These are phyloP conservation scores for Argynnis bischoffii DNA, from an alignment of 2,888 invertebrate species.

Conservation along the genomic window DNA sequence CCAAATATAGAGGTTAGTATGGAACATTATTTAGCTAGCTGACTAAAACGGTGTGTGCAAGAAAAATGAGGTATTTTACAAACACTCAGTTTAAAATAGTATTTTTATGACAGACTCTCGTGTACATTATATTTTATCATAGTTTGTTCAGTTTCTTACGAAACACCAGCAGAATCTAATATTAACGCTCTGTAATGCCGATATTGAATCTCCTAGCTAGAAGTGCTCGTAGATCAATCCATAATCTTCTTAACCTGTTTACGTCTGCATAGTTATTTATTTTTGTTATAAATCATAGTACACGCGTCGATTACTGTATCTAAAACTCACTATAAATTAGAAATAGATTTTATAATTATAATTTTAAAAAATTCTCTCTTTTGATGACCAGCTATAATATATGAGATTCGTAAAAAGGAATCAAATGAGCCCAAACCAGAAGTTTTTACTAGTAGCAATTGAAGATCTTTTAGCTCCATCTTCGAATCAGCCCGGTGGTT, in stretches of 20 bases:
- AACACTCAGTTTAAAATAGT: background rate
- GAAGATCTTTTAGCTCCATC: too few relatives aligned
- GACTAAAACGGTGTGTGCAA: background rate
- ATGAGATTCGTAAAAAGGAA: too few relatives aligned
- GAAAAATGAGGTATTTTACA: background rate
- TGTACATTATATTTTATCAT: background rate
- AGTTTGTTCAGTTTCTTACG: conserved; percentile 4
- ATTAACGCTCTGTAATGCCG: conserved; percentile 17
- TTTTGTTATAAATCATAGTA: conserved; percentile 13
- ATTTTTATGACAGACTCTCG: background rate
- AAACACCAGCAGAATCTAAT: conserved; percentile 18
- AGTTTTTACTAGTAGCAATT: too few relatives aligned
- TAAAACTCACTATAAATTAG: conserved; percentile 5
- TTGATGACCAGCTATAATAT: too few relatives aligned
- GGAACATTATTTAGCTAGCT: background rate
- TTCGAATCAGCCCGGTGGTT: too few relatives aligned
- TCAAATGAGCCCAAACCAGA: too few relatives aligned
- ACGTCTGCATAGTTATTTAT: conserved; percentile 17
- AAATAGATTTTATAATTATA: background rate
- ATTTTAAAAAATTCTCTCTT: too few relatives aligned
- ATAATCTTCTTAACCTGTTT: conserved; percentile 19
- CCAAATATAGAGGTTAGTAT: conserved; percentile 76
- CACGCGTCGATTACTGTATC: background rate
- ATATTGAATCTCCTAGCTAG: conserved; percentile 9
- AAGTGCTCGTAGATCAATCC: conserved; percentile 59